These are phyloP conservation scores for Sciaenops ocellatus DNA, from an alignment of 2,797 vertebrate genomes.

Conservation along the genomic window DNA sequence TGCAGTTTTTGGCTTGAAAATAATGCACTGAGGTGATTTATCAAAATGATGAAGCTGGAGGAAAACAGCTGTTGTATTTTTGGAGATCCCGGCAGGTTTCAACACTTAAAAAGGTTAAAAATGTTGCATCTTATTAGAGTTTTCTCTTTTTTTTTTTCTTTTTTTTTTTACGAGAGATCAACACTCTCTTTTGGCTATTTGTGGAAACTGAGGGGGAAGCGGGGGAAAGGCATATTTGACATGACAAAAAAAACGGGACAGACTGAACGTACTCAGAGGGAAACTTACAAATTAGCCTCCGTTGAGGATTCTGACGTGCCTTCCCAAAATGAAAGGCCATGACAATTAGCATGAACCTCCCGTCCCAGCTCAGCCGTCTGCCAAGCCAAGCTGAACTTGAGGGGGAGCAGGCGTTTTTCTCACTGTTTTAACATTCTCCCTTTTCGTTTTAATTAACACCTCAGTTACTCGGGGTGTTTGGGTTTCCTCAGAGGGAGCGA, in stretches of 20 bases:
- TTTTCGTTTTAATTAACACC: slow-evolving; percentile 85
- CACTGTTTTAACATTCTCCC: slow-evolving; percentile 71
- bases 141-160: not conserved
- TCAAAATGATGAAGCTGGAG: slow-evolving; percentile 45
- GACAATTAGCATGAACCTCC: slow-evolving; percentile 79
- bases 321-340: slow-evolving; percentile 73
- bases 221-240: slow-evolving; percentile 47
- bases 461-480: slow-evolving; percentile 76
- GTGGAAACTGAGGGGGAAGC: slow-evolving; percentile 4
- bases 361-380: slow-evolving; percentile 75
- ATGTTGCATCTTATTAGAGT: slow-evolving; percentile 22
- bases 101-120: slow-evolving; percentile 30
- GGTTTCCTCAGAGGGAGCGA: slow-evolving; percentile 65
- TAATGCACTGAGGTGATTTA: slow-evolving; percentile 50
- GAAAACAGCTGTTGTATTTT: slow-evolving; percentile 43
- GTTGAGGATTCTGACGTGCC: slow-evolving; percentile 70
- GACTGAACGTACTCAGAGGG: slow-evolving; percentile 66
- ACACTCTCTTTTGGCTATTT: slow-evolving; percentile 51
- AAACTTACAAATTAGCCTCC: slow-evolving; percentile 80
- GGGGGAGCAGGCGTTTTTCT: slow-evolving; percentile 48
- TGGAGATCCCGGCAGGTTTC: slow-evolving; percentile 26
- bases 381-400: slow-evolving; percentile 69
- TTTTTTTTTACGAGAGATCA: slow-evolving; percentile 35
- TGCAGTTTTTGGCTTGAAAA: slow-evolving; percentile 36
- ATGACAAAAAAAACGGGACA: slow-evolving; percentile 51